Conservation (phyloP, 37 sponge, comb jelly and placozoan genomes). For the Cliona cf. orientalis region DNA sequence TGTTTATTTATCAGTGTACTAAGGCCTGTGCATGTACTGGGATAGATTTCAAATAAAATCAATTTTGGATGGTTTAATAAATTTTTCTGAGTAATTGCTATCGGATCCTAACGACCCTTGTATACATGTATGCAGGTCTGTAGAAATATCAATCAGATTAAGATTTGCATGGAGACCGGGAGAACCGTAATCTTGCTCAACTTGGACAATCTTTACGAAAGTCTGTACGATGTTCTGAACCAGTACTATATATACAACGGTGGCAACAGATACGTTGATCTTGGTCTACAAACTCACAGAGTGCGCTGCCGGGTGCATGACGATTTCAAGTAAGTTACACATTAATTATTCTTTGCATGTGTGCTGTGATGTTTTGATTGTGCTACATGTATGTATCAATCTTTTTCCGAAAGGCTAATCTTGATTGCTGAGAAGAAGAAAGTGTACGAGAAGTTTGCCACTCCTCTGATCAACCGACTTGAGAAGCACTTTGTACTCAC, state of each 20-base stretch:
- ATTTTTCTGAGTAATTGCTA: no score
- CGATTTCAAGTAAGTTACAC: slow-evolving; percentile 62
- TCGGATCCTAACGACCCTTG: no score
- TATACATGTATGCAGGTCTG: slow-evolving; percentile 61
- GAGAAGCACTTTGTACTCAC: slow-evolving; percentile 93
- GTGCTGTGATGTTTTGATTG: no score
- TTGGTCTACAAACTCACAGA: slow-evolving; percentile 90
- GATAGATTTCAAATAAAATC: no score
- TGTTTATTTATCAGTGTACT: no score
- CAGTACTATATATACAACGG: slow-evolving; percentile 80
- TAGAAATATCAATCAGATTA: slow-evolving; percentile 93
- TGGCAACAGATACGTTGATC: slow-evolving; percentile 82
- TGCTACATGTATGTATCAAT: no score
- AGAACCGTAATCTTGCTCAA: slow-evolving; percentile 89
- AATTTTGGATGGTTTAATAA: no score
- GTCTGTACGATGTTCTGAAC: slow-evolving; percentile 95
- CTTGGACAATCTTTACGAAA: slow-evolving; percentile 95
- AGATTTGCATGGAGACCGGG: slow-evolving; percentile 96
- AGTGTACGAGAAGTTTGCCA: slow-evolving; percentile 92
- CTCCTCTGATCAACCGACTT: slow-evolving; percentile 93
- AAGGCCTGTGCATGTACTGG: no score
- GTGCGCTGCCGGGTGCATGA: slow-evolving; percentile 88
- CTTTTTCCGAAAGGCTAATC: slow-evolving; percentile 62
- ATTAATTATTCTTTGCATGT: background rate
- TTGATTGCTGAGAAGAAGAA: slow-evolving; percentile 85